These are phyloP conservation scores for Eumeta japonica DNA, from an alignment of 1,140 invertebrate species.

Conservation along the genomic window DNA sequence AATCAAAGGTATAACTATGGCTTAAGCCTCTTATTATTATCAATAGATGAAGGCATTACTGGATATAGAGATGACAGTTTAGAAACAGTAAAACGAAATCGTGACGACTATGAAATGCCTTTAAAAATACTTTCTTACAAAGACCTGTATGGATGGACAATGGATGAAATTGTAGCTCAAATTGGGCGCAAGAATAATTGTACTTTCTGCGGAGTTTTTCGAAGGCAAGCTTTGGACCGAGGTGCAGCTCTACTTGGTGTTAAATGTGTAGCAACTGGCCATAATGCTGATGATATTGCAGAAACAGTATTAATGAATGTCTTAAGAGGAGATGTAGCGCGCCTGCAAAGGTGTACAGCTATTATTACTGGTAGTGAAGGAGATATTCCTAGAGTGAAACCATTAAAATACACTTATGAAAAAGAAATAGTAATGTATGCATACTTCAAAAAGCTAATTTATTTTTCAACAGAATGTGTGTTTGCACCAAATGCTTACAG, in stretches of 20 bases:
- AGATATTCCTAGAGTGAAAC: conserved; percentile 90
- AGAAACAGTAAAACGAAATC: conserved; percentile 93
- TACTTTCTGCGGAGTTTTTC: conserved; percentile 97
- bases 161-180: conserved; percentile 96
- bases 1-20: conserved; percentile 93
- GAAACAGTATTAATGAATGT: conserved; percentile 99
- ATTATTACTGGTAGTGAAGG: conserved; percentile 86
- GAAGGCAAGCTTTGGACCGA: conserved; percentile 92
- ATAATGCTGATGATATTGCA: conserved; percentile 99
- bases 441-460: conserved; percentile 94
- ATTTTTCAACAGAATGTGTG: conserved; percentile 98
- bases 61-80: conserved; percentile 98
- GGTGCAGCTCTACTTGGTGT: conserved; percentile 86
- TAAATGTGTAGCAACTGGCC: conserved; percentile 94
- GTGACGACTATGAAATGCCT: conserved; percentile 89
- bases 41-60: conserved; percentile 98
- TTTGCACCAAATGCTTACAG: conserved; percentile 98
- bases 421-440: conserved; percentile 99
- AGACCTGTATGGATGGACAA: conserved; percentile 99
- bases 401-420: conserved; percentile 98
- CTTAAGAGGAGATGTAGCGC: conserved; percentile 91
- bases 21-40: conserved; percentile 87
- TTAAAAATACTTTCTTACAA: conserved; percentile 97
- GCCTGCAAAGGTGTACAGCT: conserved; percentile 87
- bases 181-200: conserved; percentile 98